Evolutionary conservation across 2,888 invertebrate genomes (phyloP).

Genomic region (Ophioninae sp.): DNA sequence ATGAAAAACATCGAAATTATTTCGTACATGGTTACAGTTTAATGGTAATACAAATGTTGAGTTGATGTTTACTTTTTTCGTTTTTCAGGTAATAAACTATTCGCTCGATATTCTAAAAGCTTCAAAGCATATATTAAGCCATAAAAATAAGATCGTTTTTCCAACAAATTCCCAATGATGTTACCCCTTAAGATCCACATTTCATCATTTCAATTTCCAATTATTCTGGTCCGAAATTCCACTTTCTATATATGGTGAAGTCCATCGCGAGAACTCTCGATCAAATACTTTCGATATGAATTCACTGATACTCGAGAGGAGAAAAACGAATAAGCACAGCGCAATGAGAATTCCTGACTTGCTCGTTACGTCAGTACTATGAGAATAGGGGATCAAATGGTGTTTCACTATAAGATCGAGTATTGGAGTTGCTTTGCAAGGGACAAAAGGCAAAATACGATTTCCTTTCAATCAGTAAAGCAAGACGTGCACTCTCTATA

Average conservation of each 20-base stretch:
- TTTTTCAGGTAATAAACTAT: neutral
- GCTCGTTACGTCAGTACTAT: neutral
- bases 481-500: constrained; percentile 35
- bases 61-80: neutral
- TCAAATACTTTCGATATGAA: neutral
- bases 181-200: neutral
- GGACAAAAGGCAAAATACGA: constrained; percentile 61
- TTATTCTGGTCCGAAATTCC: neutral
- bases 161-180: neutral
- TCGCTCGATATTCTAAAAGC: neutral
- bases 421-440: neutral
- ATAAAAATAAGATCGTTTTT: too few relatives aligned
- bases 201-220: neutral
- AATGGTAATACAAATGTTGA: neutral
- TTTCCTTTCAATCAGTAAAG: constrained; percentile 72
- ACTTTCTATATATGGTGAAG: neutral
- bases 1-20: too few relatives aligned
- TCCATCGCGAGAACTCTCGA: neutral
- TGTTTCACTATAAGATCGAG: constrained; percentile 13
- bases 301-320: neutral
- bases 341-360: neutral
- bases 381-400: constrained; percentile 4
- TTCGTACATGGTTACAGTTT: neutral
- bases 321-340: neutral
- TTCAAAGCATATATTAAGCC: too few relatives aligned